These are phyloP conservation scores for Spilarctia lutea DNA, from an alignment of 2,888 invertebrate species.

Conservation along the genomic window DNA sequence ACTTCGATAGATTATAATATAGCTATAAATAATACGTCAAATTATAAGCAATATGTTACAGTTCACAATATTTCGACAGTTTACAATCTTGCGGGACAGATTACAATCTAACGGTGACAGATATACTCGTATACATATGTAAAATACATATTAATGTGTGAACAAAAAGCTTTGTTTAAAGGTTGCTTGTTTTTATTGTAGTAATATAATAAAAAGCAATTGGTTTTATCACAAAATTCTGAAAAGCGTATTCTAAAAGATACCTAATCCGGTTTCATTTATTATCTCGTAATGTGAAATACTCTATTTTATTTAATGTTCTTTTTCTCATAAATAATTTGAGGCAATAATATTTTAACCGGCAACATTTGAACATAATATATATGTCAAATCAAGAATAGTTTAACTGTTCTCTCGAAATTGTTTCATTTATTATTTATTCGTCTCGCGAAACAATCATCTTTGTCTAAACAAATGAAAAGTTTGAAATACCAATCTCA, in stretches of 20 bases:
- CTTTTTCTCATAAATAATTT: neutral
- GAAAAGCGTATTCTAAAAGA: neutral
- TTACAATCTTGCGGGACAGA: too few species aligned
- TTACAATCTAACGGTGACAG: too few species aligned
- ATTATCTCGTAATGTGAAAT: neutral
- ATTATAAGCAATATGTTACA: too few species aligned
- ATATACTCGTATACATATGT: too few species aligned
- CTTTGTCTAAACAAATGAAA: neutral
- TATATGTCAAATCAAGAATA: neutral
- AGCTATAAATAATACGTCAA: too few species aligned
- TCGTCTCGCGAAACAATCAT: neutral
- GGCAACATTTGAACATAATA: neutral
- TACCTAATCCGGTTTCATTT: neutral
- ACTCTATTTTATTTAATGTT: neutral
- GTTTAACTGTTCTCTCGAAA: neutral
- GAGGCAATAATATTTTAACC: neutral
- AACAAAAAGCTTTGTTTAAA: neutral
- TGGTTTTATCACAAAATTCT: neutral
- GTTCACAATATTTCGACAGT: too few species aligned
- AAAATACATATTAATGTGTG: neutral
- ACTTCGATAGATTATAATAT: too few species aligned
- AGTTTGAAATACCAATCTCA: neutral
- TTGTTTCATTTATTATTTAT: neutral
- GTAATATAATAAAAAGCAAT: neutral
- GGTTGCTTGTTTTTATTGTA: neutral